Base-by-base conservation (phyloP, 64 coral and sea anemone species). In the Pachyseris speciosa region DNA sequence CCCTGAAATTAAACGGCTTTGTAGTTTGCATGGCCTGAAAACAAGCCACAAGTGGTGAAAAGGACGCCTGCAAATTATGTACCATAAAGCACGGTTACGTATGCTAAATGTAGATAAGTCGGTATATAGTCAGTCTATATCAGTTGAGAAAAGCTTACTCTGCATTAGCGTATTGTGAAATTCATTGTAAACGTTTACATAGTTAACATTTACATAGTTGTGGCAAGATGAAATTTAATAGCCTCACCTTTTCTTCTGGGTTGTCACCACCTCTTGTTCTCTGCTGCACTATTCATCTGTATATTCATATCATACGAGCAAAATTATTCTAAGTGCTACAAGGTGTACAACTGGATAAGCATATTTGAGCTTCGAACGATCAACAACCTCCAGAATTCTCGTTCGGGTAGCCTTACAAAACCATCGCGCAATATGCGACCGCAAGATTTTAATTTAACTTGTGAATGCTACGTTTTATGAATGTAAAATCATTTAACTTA, bases 151-250 rank as follows among this genome's bases (percentile, higher is more conserved):
- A 66, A 66, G 63, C 28, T 66, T 5, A 66, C 63, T 66, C 63
- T 2, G 63, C 27, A 26, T 66, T 66, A 66, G 63, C 63, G 63
- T 66, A 58, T 58, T 58, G 53, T 58, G 53, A 58, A 58, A 58
- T 58, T 58, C 53, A 58, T 7, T 15, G 53, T 58, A 58, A 58
- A 58, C 53, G 53, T 58, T 58, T 58, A n/a, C n/a, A n/a, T n/a
- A n/a, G n/a, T n/a, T 58, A 7, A 58, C 4, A 58, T 4, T 58
- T 58, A 58, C 53, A 58, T 58, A 58, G 53, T 58, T 58, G 53
- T 58, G 63, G 63, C 63, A 66, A 66, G 76, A 80, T 80, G 76
- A 80, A 80, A 80, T 80, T 55, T 80, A 80, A 47, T 80, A 80
- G 55, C 47, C 76, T 55, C 55, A 80, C 76, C 76, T 80, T 80